A percentile compares a stretch with the other conserved stretches of the same genome.
These are phyloP conservation scores for rabbit (Oryctolagus cuniculus) DNA, from an alignment of 2,113 vertebrate genomes.

Conservation along the genomic window DNA sequence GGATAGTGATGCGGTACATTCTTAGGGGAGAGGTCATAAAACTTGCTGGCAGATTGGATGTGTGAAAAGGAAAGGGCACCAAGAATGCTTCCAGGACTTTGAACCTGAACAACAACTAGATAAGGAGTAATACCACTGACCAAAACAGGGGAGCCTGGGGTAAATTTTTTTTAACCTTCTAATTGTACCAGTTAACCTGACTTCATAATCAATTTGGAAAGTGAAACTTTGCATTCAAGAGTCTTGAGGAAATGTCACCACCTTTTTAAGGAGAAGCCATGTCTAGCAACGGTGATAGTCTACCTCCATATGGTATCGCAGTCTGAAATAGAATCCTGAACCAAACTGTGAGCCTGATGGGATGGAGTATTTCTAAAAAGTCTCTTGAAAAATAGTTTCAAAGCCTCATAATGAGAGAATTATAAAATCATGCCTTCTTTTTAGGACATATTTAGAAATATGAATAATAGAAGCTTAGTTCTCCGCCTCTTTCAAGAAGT, in stretches of 20 bases:
- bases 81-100: background rate
- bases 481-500: conserved; percentile 55
- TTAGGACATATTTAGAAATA: conserved; percentile 44
- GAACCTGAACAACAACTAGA: background rate
- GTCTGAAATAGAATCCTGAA: background rate
- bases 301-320: no score
- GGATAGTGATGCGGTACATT: no score
- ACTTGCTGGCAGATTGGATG: background rate
- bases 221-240: background rate
- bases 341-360: background rate
- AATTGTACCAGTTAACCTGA: background rate
- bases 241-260: background rate
- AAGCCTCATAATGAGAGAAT: conserved; percentile 33
- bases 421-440: conserved; percentile 8
- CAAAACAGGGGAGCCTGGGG: background rate
- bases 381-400: conserved; percentile 51
- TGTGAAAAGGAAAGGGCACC: background rate
- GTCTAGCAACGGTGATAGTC: background rate
- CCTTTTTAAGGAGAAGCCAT: background rate
- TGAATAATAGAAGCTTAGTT: conserved; percentile 40
- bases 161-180: background rate
- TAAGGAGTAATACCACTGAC: background rate
- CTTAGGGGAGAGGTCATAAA: conserved; percentile 15
- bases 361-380: background rate
- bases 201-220: conserved; percentile 32